Base-by-base conservation (phyloP, 2,113 vertebrate species). In the Pimephales promelas region DNA sequence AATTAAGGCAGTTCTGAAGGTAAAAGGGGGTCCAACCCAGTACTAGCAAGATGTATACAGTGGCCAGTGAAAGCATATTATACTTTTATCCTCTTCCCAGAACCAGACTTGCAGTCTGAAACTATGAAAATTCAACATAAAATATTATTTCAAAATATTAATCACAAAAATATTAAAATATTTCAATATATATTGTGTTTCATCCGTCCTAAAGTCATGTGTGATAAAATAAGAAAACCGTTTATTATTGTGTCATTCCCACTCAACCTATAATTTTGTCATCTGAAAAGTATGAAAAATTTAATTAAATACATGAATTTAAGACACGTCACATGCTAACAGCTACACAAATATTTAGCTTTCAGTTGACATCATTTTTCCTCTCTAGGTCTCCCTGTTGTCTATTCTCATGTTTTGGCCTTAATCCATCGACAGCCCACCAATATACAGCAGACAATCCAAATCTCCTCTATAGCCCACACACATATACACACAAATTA, bases 351-450 rank as follows among this genome's bases (percentile, higher is more conserved):
- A 31, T 18, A 59, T 26, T 82, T 20, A 31, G 8, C 4, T 3
- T 79, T 26, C 18, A 9, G 45, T 26, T 78, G 45, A 45, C 28
- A 18, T 54, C 6, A 2, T 66, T 49, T 81, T 43, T 45, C 14
- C 20, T 75, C 64, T 75, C 22, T 45, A 16, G 57, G 49, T 79
- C 49, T 73, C 13, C 20, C 36, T 73, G 14, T 61, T 78, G n/a
- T n/a, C 45, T 70, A 24, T 61, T 62, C 45, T 61, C 76, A 75
- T 80, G 85, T 87, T 62, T 84, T 83, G 36, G 83, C 77, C 83
- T 66, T 93, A 91, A 92, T 92, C 90, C 88, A 82, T 43, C 59
- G 18, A 57, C 81, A 79, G 83, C 73, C 73, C 83, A 59, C 70
- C 24, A 4, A 22, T 86, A 86, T 78, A 82, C 85, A 59, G 47